Evolutionary conservation across 2,888 invertebrate species (phyloP), one percentile per base, ranked within the genome.

Genomic region (Agriopis leucophaearia): DNA sequence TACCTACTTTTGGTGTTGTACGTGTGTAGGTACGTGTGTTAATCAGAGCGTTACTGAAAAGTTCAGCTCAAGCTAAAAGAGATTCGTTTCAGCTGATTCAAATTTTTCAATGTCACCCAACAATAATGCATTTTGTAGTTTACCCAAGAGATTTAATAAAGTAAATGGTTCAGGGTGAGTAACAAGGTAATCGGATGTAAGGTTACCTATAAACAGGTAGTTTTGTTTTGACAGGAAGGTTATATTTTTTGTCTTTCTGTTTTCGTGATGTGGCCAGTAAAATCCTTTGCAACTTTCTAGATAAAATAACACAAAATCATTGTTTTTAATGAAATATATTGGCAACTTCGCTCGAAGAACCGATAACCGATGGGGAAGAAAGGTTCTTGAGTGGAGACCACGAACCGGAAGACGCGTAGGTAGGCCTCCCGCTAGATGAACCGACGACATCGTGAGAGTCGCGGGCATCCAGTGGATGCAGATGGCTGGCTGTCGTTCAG

Each of bases 81-180:
- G 44, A 56, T 63, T 63, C 27, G 16, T 64, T 45, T 52, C 36
- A 47, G 27, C 38, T 27, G n/a, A 38, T 58, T 18, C 42, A 45
- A 64, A 58, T 45, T 38, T 47, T 36, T 58, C 58, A 47, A 58
- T 58, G 58, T 27, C 58, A 57, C n/a, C 10, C 10, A 58, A 58
- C 48, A 58, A 58, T 38, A 58, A 16, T 48, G 38, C 13, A 16
- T 35, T 44, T 42, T 57, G 9, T 15, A 15, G 9, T 35, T 13
- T n/a, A 27, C 27, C 36, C 16, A 57, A 47, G 8, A 16, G 45
- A 36, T 36, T 56, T 16, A 58, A 58, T 12, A 4, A 8, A 47
- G 27, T 56, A 44, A 47, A 47, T 58, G n/a, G 47, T 47, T 58
- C 47, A 58, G 48, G 58, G 58, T 38, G 8, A 47, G 8, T 38